Evolutionary conservation across 2,888 invertebrate species (phyloP), one percentile per base, ranked within the genome.

Genomic region (Horisme vitalbata): DNA sequence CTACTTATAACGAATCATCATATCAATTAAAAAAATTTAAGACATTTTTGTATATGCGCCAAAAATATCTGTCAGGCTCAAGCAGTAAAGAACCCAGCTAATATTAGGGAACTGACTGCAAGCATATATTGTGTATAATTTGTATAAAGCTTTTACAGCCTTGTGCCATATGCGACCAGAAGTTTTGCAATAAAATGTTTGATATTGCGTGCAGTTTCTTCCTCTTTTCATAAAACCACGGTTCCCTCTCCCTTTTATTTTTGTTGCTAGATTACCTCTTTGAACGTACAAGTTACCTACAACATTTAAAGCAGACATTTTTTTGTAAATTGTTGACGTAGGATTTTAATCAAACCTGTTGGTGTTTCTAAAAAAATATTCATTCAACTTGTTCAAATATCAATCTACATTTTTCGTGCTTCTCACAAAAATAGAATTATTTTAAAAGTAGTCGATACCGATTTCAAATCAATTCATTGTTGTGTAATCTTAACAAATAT

Each of bases 121-220:
- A 33, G 50, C 57, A 57, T 56, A 58, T 56, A 52, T 52, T 58
- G 56, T 41, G 56, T 47, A 43, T 52, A 52, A 59, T 59, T 55
- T 55, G 56, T 59, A 46, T 50, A 46, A 45, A 54, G 53, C 49
- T 53, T 55, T 51, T 46, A 52, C 55, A 46, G 52, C 44, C 35
- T 41, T 31, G 45, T 30, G 41, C 51, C 56, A 56, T 48, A 46
- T 59, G 58, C 54, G 54, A 50, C 51, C 54, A 52, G 44, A 58
- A 59, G 52, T 59, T 59, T 56, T 43, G 52, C 54, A 56, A 52
- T 56, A 56, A 59, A 59, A 59, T 55, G 54, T 54, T 54, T 54
- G 48, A 52, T 52, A 48, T 49, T 43, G 50, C 49, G 27, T 46
- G 38, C 47, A 37, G 45, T 48, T 57, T 48, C 45, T 41, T 51